Percentiles rank a stretch among this genome's conserved stretches.
Conservation (phyloP, 2,113 vertebrate species). For the Alligator mississippiensis region DNA sequence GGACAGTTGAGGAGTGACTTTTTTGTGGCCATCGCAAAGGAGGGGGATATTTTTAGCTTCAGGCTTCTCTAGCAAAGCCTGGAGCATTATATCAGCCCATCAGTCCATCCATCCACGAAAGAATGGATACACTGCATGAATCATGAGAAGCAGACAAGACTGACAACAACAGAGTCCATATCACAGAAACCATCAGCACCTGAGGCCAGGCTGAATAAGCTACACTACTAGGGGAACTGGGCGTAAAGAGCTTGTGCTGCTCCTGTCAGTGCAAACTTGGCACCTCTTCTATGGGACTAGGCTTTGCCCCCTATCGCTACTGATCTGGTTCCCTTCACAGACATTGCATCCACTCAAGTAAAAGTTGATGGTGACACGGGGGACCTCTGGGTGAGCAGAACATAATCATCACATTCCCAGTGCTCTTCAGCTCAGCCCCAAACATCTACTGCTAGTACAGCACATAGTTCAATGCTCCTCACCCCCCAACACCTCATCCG, state of each 20-base stretch:
- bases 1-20: neutral
- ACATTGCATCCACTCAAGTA: too few species aligned
- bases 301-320: neutral
- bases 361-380: too few species aligned
- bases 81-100: too few species aligned
- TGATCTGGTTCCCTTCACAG: neutral
- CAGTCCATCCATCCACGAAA: too few species aligned
- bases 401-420: neutral
- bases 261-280: neutral
- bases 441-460: neutral
- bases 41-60: neutral
- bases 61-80: neutral
- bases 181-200: too few species aligned
- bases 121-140: neutral
- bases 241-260: too few species aligned
- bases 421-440: neutral
- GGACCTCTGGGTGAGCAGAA: neutral
- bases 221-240: neutral
- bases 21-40: too few species aligned
- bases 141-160: neutral
- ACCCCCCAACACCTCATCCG: fast-evolving
- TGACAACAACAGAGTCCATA: neutral
- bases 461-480: neutral
- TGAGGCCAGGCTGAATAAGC: too few species aligned
- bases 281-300: neutral